Evolutionary conservation across 2,888 invertebrate genomes (phyloP).

Genomic region (Sarcophaga subvicina): DNA sequence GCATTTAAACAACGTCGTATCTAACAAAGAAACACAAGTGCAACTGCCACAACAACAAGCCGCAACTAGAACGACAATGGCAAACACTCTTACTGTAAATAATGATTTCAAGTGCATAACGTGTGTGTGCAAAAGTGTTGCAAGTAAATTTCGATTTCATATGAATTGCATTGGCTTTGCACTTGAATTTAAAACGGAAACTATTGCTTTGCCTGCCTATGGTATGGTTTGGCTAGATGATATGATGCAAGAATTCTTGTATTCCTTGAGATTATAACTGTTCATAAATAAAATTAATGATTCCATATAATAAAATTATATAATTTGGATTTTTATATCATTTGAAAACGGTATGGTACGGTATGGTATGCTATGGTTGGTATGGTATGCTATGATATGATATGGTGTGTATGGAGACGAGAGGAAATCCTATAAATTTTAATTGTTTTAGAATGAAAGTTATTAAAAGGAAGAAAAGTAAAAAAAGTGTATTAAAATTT

Average conservation of each 20-base stretch:
- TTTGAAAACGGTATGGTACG: no score
- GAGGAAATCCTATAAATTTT: slow-evolving; percentile 1
- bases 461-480: neutral
- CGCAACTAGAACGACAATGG: neutral
- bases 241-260: neutral
- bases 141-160: slow-evolving; percentile 48
- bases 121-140: slow-evolving; percentile 12
- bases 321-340: neutral
- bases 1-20: slow-evolving; percentile 46
- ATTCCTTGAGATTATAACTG: slow-evolving; percentile 52
- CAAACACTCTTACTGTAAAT: slow-evolving; percentile 57
- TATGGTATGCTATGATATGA: slow-evolving; percentile 13
- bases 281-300: slow-evolving; percentile 43
- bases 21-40: neutral
- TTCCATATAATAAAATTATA: slow-evolving; percentile 45
- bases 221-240: neutral
- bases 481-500: neutral
- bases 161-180: slow-evolving; percentile 5
- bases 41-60: neutral
- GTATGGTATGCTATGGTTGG: neutral
- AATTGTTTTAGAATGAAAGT: slow-evolving; percentile 15
- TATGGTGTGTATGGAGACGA: neutral
- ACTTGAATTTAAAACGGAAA: slow-evolving; percentile 19
- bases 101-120: slow-evolving; percentile 29
- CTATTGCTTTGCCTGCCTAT: slow-evolving; percentile 29